Conservation (phyloP, 2,888 invertebrate genomes). For the Octonoba sinensis region DNA sequence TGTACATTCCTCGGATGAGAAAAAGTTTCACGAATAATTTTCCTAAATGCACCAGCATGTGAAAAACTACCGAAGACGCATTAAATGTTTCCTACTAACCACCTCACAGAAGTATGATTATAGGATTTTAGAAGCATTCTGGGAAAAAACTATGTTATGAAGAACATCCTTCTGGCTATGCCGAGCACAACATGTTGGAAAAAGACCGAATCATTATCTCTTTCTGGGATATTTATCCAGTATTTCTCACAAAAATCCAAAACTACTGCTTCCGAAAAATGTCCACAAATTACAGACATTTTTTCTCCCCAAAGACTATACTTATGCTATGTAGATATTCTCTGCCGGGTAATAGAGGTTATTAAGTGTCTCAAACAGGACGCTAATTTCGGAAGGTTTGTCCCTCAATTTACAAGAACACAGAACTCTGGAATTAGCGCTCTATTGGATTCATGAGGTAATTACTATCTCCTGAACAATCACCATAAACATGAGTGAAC, state of each 20-base stretch:
- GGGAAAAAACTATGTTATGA: too few relatives aligned
- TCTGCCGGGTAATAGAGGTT: conserved; percentile 30
- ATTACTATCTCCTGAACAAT: conserved; percentile 43
- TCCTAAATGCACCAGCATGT: too few relatives aligned
- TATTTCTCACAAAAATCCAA: conserved; percentile 4
- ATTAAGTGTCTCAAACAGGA: conserved; percentile 44
- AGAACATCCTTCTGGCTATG: too few relatives aligned
- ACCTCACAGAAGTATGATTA: too few relatives aligned
- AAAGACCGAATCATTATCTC: too few relatives aligned
- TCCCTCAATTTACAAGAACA: conserved; percentile 26
- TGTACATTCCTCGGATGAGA: too few relatives aligned
- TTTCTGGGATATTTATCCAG: too few relatives aligned
- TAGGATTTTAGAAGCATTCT: too few relatives aligned
- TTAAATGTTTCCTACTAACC: too few relatives aligned
- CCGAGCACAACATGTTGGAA: too few relatives aligned
- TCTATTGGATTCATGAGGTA: conserved; percentile 30
- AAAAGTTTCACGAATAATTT: too few relatives aligned
- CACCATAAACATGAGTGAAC: conserved; percentile 60
- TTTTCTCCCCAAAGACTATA: conserved; percentile 19
- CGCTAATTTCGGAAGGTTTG: conserved; percentile 29
- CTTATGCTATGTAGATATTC: conserved; percentile 11
- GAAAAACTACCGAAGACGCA: too few relatives aligned
- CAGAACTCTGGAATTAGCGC: conserved; percentile 9
- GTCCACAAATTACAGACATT: conserved; percentile 49
- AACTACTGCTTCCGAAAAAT: conserved; percentile 48